phyloP scores from a whole-genome alignment of 2,888 invertebrate species.

The Geophilus truncorum region DNA sequence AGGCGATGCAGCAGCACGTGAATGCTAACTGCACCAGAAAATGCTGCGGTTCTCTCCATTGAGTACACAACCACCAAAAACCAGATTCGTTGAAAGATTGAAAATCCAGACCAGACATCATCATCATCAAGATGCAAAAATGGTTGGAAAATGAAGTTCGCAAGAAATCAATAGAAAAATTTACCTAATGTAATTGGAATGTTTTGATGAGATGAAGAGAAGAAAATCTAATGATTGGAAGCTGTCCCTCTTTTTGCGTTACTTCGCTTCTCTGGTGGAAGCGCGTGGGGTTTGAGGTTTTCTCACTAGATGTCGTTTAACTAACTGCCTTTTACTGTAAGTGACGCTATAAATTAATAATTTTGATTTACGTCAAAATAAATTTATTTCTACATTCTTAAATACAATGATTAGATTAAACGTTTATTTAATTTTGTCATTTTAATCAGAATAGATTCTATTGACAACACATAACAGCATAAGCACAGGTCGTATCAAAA shows the following conservation, averaged over 20 bases:
- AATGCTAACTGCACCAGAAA: conserved; percentile 69
- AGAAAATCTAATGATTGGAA: not conserved
- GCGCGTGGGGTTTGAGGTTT: not conserved
- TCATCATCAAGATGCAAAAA: not conserved
- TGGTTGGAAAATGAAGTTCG: not conserved
- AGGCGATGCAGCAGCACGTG: conserved; percentile 70
- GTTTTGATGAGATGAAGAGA: not conserved
- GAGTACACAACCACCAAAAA: conserved; percentile 53
- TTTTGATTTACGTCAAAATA: not conserved
- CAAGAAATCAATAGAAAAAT: not conserved
- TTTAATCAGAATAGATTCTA: not conserved
- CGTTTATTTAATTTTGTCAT: not conserved
- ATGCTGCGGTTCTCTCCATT: conserved; percentile 71
- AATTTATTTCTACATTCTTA: not conserved
- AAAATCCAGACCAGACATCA: not conserved
- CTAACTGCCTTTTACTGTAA: not conserved
- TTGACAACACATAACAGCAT: not conserved
- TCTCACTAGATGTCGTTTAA: not conserved
- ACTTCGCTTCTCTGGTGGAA: not conserved
- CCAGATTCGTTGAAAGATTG: not conserved
- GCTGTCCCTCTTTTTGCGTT: not conserved
- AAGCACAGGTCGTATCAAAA: not conserved
- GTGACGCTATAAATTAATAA: not conserved
- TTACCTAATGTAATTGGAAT: not conserved
- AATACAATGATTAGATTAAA: not conserved